These are phyloP conservation scores for Myripristis murdjan DNA, from an alignment of 2,797 vertebrate species.

Conservation along the genomic window DNA sequence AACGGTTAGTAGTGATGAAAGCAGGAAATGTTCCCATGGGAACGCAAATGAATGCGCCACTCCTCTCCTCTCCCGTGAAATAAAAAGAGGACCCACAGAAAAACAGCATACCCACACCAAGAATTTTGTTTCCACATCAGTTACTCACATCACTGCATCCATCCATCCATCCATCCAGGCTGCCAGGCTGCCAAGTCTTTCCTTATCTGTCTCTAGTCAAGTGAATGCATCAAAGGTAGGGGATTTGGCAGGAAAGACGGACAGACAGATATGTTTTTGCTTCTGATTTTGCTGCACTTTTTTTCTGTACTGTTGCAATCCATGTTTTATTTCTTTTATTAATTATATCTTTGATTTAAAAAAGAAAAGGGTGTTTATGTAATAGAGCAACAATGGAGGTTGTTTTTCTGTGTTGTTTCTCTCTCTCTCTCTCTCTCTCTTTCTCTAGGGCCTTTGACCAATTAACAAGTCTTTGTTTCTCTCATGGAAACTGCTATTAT, in stretches of 20 bases:
- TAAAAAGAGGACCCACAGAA: slow-evolving; percentile 22
- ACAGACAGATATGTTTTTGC: not conserved
- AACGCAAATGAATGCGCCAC: slow-evolving; percentile 61
- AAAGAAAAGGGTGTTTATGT: slow-evolving; percentile 24
- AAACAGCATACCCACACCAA: slow-evolving; percentile 42
- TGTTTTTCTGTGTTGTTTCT: no score
- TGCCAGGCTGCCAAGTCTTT: slow-evolving; percentile 59
- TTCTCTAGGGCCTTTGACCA: not conserved
- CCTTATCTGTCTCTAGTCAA: slow-evolving; percentile 58
- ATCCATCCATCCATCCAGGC: slow-evolving; percentile 31
- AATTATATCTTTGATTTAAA: slow-evolving; percentile 28
- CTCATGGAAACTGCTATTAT: not conserved
- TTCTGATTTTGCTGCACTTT: slow-evolving; percentile 29
- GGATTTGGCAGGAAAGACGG: slow-evolving; percentile 50
- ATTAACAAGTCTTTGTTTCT: slow-evolving; percentile 7
- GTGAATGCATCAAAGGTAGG: slow-evolving; percentile 52
- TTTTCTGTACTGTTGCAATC: slow-evolving; percentile 37
- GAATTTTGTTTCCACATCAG: slow-evolving; percentile 56
- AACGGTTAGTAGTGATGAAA: slow-evolving; percentile 65
- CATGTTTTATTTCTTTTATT: slow-evolving; percentile 50
- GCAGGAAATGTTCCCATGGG: slow-evolving; percentile 63
- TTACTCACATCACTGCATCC: slow-evolving; percentile 54
- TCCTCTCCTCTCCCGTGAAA: slow-evolving; percentile 36
- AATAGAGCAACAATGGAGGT: no score
- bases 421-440: slow-evolving; percentile 12